Conservation (phyloP, 37 sponge, comb jelly and placozoan genomes). For the Lycopodina hypogea region DNA sequence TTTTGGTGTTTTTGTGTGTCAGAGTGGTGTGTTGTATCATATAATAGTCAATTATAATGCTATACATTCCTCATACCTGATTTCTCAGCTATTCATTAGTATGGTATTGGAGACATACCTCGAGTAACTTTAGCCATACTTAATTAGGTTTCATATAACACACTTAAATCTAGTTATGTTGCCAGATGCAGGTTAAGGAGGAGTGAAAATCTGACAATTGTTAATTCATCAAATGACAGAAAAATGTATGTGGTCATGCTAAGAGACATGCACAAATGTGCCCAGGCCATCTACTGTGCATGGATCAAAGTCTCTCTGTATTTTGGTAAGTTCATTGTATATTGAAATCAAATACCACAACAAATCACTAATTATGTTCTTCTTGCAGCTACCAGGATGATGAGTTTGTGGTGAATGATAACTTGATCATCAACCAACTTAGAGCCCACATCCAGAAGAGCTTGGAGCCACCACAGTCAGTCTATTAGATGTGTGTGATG, state of each 20-base stretch:
- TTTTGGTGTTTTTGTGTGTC: too few species aligned
- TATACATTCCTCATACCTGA: too few species aligned
- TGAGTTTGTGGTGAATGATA: constrained; percentile 64
- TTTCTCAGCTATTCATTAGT: too few species aligned
- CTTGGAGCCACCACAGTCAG: neutral
- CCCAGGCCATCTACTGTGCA: constrained; percentile 50
- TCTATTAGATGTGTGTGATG: neutral
- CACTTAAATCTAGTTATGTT: too few species aligned
- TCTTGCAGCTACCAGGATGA: constrained; percentile 51
- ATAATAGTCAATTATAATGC: too few species aligned
- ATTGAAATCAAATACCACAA: neutral
- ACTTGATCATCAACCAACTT: constrained; percentile 16
- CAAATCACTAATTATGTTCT: neutral
- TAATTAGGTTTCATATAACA: too few species aligned
- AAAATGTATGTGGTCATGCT: constrained; percentile 64
- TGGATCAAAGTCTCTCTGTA: constrained; percentile 41
- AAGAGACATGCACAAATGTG: constrained; percentile 46
- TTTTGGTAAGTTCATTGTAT: constrained; percentile 46
- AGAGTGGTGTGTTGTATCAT: too few species aligned
- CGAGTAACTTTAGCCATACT: too few species aligned
- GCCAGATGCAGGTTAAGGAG: too few species aligned
- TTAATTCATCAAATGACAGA: too few species aligned
- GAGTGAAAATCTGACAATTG: too few species aligned
- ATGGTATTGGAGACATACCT: too few species aligned
- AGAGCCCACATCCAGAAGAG: constrained; percentile 2